Percentiles rank a stretch among this genome's conserved stretches.
phyloP scores from a whole-genome alignment of 1,140 invertebrate species.

The Apis cerana region DNA sequence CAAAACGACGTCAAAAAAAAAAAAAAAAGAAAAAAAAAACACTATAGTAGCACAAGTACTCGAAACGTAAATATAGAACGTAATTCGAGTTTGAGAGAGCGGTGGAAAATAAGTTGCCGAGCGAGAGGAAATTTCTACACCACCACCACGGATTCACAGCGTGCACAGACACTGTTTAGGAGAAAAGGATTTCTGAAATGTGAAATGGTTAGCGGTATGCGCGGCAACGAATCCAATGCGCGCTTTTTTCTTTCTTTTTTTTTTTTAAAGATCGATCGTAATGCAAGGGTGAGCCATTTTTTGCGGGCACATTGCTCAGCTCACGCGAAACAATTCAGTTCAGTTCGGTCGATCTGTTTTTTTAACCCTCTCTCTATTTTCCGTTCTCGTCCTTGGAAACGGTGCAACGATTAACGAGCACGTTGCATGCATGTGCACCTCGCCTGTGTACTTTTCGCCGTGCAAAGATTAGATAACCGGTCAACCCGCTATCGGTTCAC shows the following conservation, averaged over 20 bases:
- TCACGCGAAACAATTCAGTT: neutral
- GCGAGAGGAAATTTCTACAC: too few species aligned
- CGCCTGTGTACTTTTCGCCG: neutral
- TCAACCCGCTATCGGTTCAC: slow-evolving; percentile 5
- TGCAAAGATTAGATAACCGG: slow-evolving; percentile 39
- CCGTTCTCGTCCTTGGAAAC: neutral
- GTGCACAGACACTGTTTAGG: neutral
- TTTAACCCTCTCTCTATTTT: too few species aligned
- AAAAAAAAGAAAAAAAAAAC: too few species aligned
- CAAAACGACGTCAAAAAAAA: too few species aligned
- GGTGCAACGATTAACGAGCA: slow-evolving; percentile 31
- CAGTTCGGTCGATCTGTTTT: neutral
- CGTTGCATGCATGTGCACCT: slow-evolving; percentile 28
- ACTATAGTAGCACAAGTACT: too few species aligned
- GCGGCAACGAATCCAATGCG: neutral
- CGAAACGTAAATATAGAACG: too few species aligned
- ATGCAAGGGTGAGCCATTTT: neutral
- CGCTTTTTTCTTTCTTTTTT: too few species aligned
- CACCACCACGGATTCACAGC: neutral
- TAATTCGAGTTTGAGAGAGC: too few species aligned
- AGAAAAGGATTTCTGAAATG: neutral
- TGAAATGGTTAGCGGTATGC: too few species aligned
- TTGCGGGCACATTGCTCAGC: neutral
- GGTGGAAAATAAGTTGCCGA: too few species aligned
- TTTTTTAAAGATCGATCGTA: neutral